Base-by-base conservation (phyloP, 2,888 invertebrate genomes). In the Oligia fasciuncula region DNA sequence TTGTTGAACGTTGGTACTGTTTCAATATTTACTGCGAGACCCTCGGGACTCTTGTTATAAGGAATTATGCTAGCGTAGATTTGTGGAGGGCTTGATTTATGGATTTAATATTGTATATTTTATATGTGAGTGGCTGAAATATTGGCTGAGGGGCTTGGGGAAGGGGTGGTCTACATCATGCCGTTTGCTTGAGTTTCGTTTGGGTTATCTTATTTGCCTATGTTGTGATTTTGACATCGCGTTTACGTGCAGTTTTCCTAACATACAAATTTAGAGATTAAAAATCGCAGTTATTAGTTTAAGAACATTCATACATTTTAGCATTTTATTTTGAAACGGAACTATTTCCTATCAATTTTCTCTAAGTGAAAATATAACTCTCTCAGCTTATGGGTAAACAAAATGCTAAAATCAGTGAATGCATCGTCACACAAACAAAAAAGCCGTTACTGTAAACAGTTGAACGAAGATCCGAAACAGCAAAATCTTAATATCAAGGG, bases 21-120 rank as follows among this genome's bases (percentile, higher is more conserved):
- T 89, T 83, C 85, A 88, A 89, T 89, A 89, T 89, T 88, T 83
- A 89, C 78, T 84, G 85, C 72, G 62, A 60, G 66, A 46, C 81
- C 75, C 81, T 40, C 62, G 79, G 67, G 85, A 35, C 77, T 78
- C 78, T 79, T 83, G 86, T 79, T 81, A 80, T 17, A 54, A 68
- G 77, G 69, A 80, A 83, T 87, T 84, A 80, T 87, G 81, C 76
- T 78, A 13, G 86, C 76, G 87, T 79, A 83, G 74, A 86, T 85
- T 86, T 86, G 86, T 79, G 76, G 72, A 86, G 76, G 74, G 74
- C 77, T 75, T 85, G 85, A 85, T 85, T 85, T 85, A 85, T 85
- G 87, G 69, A 51, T 86, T 84, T 85, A 85, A 85, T 85, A 85
- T 86, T 85, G 77, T 86, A 74, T 85, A 73, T 86, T 85, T 84